Evolutionary conservation across 2,113 vertebrate species (phyloP), one percentile per base, ranked within the genome.

Genomic region (Dascyllus trimaculatus): DNA sequence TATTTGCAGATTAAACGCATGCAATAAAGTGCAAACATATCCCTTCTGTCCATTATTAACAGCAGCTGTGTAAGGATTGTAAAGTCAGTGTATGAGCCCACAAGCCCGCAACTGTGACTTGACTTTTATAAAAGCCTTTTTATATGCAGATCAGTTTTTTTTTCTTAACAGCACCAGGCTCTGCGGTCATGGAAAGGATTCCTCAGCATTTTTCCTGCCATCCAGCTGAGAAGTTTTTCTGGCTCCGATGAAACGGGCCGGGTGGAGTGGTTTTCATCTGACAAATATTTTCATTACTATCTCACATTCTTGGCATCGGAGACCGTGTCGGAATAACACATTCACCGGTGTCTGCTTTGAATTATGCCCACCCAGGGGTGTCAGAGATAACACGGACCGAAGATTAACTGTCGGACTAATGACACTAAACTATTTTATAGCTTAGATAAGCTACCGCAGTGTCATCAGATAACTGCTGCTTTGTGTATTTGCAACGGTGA

Each of bases 211-310:
- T 90, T 88, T 71, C 60, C 32, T 82, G 78, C 76, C 56, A 75
- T 74, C 72, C 81, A 86, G 82, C 78, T 88, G 81, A 82, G 75
- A 61, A 57, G 76, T 53, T 81, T 59, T 75, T 80, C 59, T 77
- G 75, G 70, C 58, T 67, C 71, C 52, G n/a, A 86, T 83, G 59
- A 88, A 90, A 88, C 73, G 70, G 56, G 43, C 65, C 49, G 72
- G 59, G 72, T 68, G 84, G 86, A 88, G 71, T 72, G 73, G 62
- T 78, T 89, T 87, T 88, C 82, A 87, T 90, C 76, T 68, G 75
- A 88, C 64, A 91, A 84, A 90, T 90, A 90, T 91, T 93, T 93
- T 90, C 87, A 90, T 88, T 87, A n/a, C n/a, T n/a, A 90, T 93
- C 84, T 90, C 85, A 86, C 82, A 87, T 93, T 91, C 84, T 84